These are phyloP conservation scores for Charadrius vociferus DNA, from an alignment of 2,113 vertebrate species.

Conservation along the genomic window DNA sequence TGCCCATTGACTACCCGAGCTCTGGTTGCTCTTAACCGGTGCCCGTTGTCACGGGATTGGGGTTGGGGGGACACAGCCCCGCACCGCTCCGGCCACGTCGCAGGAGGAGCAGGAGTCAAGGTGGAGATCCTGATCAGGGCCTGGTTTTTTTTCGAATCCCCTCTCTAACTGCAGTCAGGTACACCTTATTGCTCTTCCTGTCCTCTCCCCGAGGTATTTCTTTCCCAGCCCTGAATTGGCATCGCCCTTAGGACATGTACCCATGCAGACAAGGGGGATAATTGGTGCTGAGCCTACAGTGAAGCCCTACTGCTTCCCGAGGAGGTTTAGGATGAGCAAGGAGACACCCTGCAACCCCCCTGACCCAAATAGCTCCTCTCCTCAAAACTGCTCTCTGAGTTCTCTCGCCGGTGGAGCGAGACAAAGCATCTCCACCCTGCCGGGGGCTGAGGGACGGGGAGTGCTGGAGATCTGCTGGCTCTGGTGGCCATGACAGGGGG, in stretches of 20 bases:
- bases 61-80: not conserved
- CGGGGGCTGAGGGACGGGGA: accelerated
- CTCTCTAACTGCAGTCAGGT: not conserved
- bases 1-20: not conserved
- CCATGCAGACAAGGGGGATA: not conserved
- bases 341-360: not conserved
- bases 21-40: not conserved
- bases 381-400: not conserved
- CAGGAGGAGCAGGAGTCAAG: not conserved
- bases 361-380: not conserved
- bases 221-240: not conserved
- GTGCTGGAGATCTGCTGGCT: no score
- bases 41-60: not conserved
- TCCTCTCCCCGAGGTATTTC: not conserved
- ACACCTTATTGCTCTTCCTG: not conserved
- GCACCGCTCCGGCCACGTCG: accelerated
- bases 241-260: accelerated
- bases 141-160: not conserved
- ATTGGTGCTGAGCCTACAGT: not conserved
- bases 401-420: not conserved
- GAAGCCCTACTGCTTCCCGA: not conserved
- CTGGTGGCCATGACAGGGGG: no score
- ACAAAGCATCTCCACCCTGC: not conserved
- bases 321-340: not conserved
- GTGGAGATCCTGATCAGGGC: not conserved